Evolutionary conservation across 2,797 vertebrate genomes (phyloP), one percentile per base, ranked within the genome.

Genomic region (Zalophus californianus): DNA sequence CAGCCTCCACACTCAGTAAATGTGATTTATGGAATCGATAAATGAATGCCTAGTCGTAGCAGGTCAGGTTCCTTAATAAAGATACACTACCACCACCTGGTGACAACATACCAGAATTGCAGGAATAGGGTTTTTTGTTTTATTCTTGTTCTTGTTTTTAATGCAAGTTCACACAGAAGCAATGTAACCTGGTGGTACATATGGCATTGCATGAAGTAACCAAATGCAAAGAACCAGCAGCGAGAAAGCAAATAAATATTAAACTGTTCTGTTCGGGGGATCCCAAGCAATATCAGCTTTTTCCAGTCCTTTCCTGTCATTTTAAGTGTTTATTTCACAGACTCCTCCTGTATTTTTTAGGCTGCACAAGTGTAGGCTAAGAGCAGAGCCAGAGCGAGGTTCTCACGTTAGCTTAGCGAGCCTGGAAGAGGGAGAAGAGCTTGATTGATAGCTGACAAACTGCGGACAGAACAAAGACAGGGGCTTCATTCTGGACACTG

Each of bases 51-150:
- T n/a, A 2, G 1, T 52, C 12, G n/a, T 52, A 38, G 15, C 0
- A 18, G 0, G 27, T 52, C 64, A 23, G 6, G 7, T 8, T 86
- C 25, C 64, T 94, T 79, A 64, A 44, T 64, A 27, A 90, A 96
- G 80, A 85, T 66, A 56, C 93, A 86, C 86, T 78, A 82, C 66
- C 56, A n/a, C 97, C 96, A 94, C 97, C 98, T 96, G 68, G 92
- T 96, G 97, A 62, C 52, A 1, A 13, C 0, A 6, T 94, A 50
- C 7, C 79, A 77, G 72, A 98, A 97, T 97, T 98, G 96, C 92
- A 97, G 96, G 96, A 60, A 79, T 20, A 97, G 96, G 10, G 29
- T 5, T 92, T 95, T 60, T n/a, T 44, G 1, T 23, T 75, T 73
- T 4, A n/a, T 15, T 60, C 41, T 84, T 35, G 9, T 44, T 62